phyloP scores from a whole-genome alignment of 2,888 invertebrate species.

The Ceratothoa steindachneri region DNA sequence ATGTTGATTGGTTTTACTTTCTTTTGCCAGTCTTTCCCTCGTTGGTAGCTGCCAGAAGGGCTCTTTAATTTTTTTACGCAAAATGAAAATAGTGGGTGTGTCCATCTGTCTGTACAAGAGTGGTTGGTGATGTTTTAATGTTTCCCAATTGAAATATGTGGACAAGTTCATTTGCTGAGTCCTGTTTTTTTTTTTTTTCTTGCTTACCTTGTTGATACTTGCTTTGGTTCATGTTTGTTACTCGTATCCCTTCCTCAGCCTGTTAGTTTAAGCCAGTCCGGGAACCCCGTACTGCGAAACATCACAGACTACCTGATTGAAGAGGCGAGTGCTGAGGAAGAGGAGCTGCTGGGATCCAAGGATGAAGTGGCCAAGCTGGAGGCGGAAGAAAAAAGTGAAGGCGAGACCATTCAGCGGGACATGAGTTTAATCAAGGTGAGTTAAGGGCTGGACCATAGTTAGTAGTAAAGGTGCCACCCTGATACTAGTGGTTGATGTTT shows the following conservation, averaged over 20 bases:
- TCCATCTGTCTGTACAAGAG: too few species aligned
- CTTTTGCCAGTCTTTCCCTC: too few species aligned
- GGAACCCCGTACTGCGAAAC: slow-evolving; percentile 89
- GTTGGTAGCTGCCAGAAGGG: too few species aligned
- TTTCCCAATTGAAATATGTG: too few species aligned
- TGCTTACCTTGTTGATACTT: too few species aligned
- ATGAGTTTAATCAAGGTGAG: slow-evolving; percentile 65
- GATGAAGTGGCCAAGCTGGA: slow-evolving; percentile 55
- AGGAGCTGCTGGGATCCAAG: slow-evolving; percentile 78
- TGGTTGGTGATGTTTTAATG: too few species aligned
- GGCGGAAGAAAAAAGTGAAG: slow-evolving; percentile 57
- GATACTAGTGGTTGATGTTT: not conserved
- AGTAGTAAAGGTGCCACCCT: not conserved
- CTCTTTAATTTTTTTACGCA: too few species aligned
- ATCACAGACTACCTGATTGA: slow-evolving; percentile 97
- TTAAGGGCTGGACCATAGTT: slow-evolving; percentile 51
- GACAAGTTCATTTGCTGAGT: too few species aligned
- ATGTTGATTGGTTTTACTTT: too few species aligned
- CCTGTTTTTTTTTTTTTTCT: too few species aligned
- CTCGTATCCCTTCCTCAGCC: slow-evolving; percentile 8
- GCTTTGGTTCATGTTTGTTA: too few species aligned
- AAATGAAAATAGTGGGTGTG: too few species aligned
- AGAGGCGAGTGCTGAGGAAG: slow-evolving; percentile 97
- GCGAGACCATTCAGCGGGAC: slow-evolving; percentile 64
- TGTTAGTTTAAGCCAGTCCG: slow-evolving; percentile 36